Conservation (phyloP, 2,113 vertebrate genomes). For the Pomatostomus ruficeps region DNA sequence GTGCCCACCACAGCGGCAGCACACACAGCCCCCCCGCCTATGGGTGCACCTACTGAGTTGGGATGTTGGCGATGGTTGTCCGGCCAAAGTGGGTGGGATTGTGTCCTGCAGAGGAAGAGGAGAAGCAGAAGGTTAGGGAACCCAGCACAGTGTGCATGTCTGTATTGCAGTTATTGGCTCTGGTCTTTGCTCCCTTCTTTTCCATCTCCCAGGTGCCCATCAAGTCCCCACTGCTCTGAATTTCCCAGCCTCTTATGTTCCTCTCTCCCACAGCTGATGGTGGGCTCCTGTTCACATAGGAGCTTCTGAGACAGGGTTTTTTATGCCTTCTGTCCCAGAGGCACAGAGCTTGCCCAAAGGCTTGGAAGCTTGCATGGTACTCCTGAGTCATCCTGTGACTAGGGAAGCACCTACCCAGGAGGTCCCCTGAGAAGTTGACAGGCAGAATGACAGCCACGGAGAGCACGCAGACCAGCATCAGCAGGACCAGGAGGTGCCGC, state of each 20-base stretch:
- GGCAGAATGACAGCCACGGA: slow-evolving; percentile 91
- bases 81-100: slow-evolving; percentile 89
- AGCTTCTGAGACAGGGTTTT: background rate
- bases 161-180: background rate
- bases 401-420: slow-evolving; percentile 78
- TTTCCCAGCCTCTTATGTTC: background rate
- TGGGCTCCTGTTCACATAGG: background rate
- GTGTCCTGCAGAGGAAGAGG: slow-evolving; percentile 73
- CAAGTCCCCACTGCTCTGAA: background rate
- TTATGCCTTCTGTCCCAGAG: background rate
- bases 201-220: background rate
- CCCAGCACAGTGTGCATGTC: too few relatives aligned
- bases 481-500: slow-evolving; percentile 87
- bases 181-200: background rate
- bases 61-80: slow-evolving; percentile 92
- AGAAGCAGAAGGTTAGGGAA: background rate
- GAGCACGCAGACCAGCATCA: slow-evolving; percentile 85
- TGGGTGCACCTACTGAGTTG: slow-evolving; percentile 80
- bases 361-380: background rate
- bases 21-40: background rate
- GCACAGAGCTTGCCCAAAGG: background rate
- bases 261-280: background rate
- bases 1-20: background rate
- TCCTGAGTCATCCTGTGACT: background rate
- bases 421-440: slow-evolving; percentile 89